Base-by-base conservation (phyloP, 1,140 invertebrate species). In the Drosophila arawakana region DNA sequence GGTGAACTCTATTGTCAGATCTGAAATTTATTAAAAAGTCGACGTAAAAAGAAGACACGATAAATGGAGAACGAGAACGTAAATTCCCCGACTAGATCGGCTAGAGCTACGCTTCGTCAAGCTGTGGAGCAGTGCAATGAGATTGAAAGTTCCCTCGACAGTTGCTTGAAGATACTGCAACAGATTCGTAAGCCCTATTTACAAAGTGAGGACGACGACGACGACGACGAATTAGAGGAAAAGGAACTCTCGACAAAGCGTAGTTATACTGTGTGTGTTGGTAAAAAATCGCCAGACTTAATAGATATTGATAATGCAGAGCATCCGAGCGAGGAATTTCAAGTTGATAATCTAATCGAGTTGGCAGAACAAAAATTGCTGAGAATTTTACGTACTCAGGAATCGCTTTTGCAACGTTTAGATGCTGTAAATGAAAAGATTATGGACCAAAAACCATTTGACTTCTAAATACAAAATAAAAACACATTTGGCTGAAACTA, bases 71-170 rank as follows among this genome's bases (percentile, higher is more conserved):
- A n/a, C 1, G 47, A 34, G 37, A 18, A n/a, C 1, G 1, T 6
- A 2, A 30, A 37, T 3, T 37, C 6, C 0, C 7, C 25, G 25
- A 30, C 25, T 30, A 30, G n/a, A 2, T 18, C 15, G n/a, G 10
- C 47, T 6, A 57, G 47, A 7, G 37, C 43, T 3, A 7, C 15
- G n/a, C 39, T 59, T 34, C 25, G 65, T 5, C 25, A 50, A 6
- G 63, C 71, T 21, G 39, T 73, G 21, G 49, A 61, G 9, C 55
- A 68, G 7, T 60, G 55, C 57, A 30, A 46, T 25, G 35, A 59
- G 34, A 49, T 59, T 10, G 55, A 68, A 21, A 41, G 10, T 4
- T 49, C 25, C 11, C 41, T 59, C 4, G 21, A 50, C 0, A 44
- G 21, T 1, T 44, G 37, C 30, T 6, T 67, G 0, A 11, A 46